Base-by-base conservation (phyloP, 1,140 invertebrate species). In the Zelostemma sp. region DNA sequence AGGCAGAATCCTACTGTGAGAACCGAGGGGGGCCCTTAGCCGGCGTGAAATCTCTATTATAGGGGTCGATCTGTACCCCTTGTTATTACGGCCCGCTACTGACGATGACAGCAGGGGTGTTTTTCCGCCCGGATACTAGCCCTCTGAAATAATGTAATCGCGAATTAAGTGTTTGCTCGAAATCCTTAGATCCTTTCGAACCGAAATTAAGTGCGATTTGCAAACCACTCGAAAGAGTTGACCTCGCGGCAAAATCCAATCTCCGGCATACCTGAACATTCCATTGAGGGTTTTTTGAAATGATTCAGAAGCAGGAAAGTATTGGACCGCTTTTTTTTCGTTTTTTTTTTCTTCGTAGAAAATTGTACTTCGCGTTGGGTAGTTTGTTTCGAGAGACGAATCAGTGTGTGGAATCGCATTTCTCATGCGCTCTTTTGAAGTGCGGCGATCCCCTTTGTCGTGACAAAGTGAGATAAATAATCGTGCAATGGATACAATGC, bases 21-120 rank as follows among this genome's bases (percentile, higher is more conserved):
- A 84, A 84, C 81, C 74, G 55, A 73, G 73, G 68, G 74, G 74
- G 80, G 80, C 74, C 81, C 81, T 73, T 48, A 49, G 51, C 79
- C 82, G 81, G 82, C 80, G 82, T 84, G 81, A 84, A 84, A 83
- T 84, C 82, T 84, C 81, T 83, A 84, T 84, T 83, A 84, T 82
- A 73, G 72, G 77, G 76, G 74, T 68, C 50, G 74, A 65, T 72
- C 11, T 21, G 67, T 65, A 59, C 72, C 78, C 72, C 67, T 58
- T 49, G 68, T 76, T 71, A 38, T 56, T 25, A 65, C 17, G 54
- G 50, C 56, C 63, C 47, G 50, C 67, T 50, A 65, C 76, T 84
- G 82, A 73, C 72, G 77, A 74, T 83, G 82, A 84, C 82, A 84
- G 65, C 80, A 84, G 65, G 68, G 57, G 55, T 66, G 21, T 61